Percentiles rank a stretch among this genome's conserved stretches.
Evolutionary conservation across 1,140 invertebrate genomes (phyloP).

Genomic region (Stegodyphus dumicola): DNA sequence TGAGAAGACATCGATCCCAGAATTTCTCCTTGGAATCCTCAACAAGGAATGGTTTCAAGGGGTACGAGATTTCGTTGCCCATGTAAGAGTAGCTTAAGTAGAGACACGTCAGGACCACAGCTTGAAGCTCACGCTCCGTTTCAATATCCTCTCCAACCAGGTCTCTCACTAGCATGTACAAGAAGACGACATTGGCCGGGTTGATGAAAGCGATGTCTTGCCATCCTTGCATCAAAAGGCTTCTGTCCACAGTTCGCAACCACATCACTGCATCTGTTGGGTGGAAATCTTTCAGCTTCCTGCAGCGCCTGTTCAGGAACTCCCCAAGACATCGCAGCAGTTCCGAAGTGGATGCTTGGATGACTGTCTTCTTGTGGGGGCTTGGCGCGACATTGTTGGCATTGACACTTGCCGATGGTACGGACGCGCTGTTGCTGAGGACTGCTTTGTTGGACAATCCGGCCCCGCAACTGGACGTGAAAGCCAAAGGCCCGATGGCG

Average conservation of each 20-base stretch:
- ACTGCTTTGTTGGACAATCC: neutral
- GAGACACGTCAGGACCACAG: slow-evolving; percentile 95
- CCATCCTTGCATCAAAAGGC: slow-evolving; percentile 96
- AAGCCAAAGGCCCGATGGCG: slow-evolving; percentile 23
- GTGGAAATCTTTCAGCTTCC: slow-evolving; percentile 85
- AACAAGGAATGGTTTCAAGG: slow-evolving; percentile 98
- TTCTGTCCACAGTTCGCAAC: slow-evolving; percentile 95
- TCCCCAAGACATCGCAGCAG: slow-evolving; percentile 95
- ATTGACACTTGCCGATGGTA: neutral
- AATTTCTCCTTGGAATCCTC: slow-evolving; percentile 92
- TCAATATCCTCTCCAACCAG: slow-evolving; percentile 80
- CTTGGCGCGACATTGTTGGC: slow-evolving; percentile 43
- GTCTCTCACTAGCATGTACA: slow-evolving; percentile 97
- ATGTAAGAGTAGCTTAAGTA: slow-evolving; percentile 96
- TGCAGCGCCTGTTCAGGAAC: slow-evolving; percentile 91
- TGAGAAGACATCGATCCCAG: slow-evolving; percentile 95
- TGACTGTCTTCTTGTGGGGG: slow-evolving; percentile 79
- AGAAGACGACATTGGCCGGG: slow-evolving; percentile 99
- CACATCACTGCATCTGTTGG: slow-evolving; percentile 92
- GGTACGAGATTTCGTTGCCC: slow-evolving; percentile 99
- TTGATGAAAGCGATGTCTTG: slow-evolving; percentile 99
- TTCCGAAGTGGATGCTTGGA: slow-evolving; percentile 98
- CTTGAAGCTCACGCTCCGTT: slow-evolving; percentile 90
- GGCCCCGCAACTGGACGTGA: slow-evolving; percentile 10
- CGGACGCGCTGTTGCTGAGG: neutral